Base-by-base conservation (phyloP, 2,797 vertebrate genomes). In the Epinephelus coioides region DNA sequence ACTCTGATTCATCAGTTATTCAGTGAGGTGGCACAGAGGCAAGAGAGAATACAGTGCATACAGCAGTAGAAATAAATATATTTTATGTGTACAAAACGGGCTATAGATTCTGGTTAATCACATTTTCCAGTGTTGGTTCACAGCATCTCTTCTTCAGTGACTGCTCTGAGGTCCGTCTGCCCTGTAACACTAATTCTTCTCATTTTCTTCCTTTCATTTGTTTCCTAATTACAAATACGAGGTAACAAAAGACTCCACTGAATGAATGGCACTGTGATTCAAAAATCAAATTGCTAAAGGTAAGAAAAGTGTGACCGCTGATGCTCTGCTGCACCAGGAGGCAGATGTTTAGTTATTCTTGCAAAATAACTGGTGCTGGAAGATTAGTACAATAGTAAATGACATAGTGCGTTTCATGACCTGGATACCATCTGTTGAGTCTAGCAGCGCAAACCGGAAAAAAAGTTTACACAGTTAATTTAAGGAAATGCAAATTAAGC, bases 31-130 rank as follows among this genome's bases (percentile, higher is more conserved):
- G 46, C 49, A 71, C 54, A 86, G 15, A 67, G 64, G 43, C 40
- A 63, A 56, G 50, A 73, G 56, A 27, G 49, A 60, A 27, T 6
- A 30, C 27, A 30, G n/a, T 66, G 54, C 50, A 25, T n/a, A 74
- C 43, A 82, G 75, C 71, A 71, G 72, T 25, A 50, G 18, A 75
- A 67, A 78, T 62, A 71, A 62, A 59, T 69, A 44, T 0, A 53
- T 13, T 23, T 19, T 1, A 34, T 6, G 50, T n/a, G 23, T 40
- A 19, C 14, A 43, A 6, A 13, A 21, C 17, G 34, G 18, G 27
- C 18, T 40, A 47, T 38, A 59, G 2, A 25, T 10, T 67, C 46
- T 17, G 21, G 2, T 10, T 27, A 18, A 51, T 50, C 38, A 23
- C 23, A 30, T 44, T 34, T 68, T 43, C 40, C 54, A 64, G 56